These are phyloP conservation scores for Leguminivora glycinivorella DNA, from an alignment of 1,140 invertebrate species.

Conservation along the genomic window DNA sequence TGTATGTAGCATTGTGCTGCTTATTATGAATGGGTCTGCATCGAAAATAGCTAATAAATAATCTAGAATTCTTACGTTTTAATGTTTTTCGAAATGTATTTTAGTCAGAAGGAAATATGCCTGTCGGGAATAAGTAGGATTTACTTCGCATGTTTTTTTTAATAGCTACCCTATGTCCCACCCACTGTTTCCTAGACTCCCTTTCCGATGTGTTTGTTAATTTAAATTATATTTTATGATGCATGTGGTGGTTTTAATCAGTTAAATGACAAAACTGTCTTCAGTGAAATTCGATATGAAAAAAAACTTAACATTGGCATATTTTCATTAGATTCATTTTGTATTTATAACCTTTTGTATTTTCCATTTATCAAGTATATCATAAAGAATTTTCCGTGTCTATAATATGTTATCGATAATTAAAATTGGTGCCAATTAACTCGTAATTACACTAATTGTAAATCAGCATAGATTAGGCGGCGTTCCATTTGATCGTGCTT, in stretches of 20 bases:
- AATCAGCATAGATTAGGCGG: conserved; percentile 70
- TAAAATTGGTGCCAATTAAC: conserved; percentile 71
- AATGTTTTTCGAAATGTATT: not conserved
- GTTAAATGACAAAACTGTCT: too few species aligned
- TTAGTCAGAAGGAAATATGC: not conserved
- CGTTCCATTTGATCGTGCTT: conserved; percentile 53
- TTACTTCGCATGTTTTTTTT: not conserved
- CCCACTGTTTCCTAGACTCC: too few species aligned
- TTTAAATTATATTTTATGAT: not conserved
- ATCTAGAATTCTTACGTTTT: not conserved
- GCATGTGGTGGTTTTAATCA: too few species aligned
- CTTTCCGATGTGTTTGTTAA: not conserved
- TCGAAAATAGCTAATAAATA: conserved; percentile 40
- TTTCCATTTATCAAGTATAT: not conserved
- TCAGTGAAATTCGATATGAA: too few species aligned
- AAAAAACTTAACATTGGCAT: too few species aligned
- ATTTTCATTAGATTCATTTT: too few species aligned
- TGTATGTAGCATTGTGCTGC: conserved; percentile 57
- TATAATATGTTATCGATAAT: conserved; percentile 65
- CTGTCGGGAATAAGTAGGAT: not conserved
- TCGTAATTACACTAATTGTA: conserved; percentile 73
- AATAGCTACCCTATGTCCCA: too few species aligned
- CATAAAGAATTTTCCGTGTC: conserved; percentile 25
- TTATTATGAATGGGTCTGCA: conserved; percentile 57
- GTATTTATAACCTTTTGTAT: not conserved